Percentiles rank a stretch among this genome's conserved stretches.
These are phyloP conservation scores for Malurus cyaneus DNA, from an alignment of 2,113 vertebrate species.

Conservation along the genomic window DNA sequence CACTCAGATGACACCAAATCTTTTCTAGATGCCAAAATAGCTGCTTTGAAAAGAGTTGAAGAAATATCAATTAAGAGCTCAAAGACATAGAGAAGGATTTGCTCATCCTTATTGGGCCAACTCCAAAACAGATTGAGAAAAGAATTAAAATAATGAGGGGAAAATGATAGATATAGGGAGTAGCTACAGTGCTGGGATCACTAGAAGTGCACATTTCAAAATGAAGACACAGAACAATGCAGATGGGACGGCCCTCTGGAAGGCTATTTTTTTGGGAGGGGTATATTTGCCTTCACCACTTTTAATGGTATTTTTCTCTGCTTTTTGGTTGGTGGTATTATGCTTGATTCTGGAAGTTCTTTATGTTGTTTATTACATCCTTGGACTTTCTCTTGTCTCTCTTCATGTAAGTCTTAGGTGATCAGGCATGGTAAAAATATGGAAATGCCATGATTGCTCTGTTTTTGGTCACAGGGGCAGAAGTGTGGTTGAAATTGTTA, in stretches of 20 bases:
- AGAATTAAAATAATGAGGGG: constrained; percentile 82
- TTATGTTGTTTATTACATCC: neutral
- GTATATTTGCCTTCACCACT: neutral
- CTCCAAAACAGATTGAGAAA: constrained; percentile 84
- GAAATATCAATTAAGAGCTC: constrained; percentile 88
- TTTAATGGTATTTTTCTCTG: neutral
- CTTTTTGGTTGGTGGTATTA: neutral
- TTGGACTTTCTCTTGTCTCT: neutral
- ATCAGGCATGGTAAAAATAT: neutral
- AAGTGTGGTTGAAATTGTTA: neutral
- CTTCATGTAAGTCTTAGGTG: neutral
- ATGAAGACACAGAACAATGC: constrained; percentile 65
- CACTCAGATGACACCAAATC: constrained; percentile 87
- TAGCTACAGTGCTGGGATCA: constrained; percentile 71
- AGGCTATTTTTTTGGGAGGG: constrained; percentile 56
- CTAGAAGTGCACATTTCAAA: constrained; percentile 73
- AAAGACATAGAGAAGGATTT: constrained; percentile 84
- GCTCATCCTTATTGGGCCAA: constrained; percentile 84
- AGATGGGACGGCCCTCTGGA: constrained; percentile 56
- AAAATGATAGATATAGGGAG: constrained; percentile 76
- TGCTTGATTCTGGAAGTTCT: neutral
- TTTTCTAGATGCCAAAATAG: constrained; percentile 87
- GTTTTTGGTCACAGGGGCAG: neutral
- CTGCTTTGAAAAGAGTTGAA: constrained; percentile 87
- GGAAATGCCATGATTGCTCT: neutral